phyloP scores from a whole-genome alignment of 2,888 invertebrate species.

The Morinoia aosen region DNA sequence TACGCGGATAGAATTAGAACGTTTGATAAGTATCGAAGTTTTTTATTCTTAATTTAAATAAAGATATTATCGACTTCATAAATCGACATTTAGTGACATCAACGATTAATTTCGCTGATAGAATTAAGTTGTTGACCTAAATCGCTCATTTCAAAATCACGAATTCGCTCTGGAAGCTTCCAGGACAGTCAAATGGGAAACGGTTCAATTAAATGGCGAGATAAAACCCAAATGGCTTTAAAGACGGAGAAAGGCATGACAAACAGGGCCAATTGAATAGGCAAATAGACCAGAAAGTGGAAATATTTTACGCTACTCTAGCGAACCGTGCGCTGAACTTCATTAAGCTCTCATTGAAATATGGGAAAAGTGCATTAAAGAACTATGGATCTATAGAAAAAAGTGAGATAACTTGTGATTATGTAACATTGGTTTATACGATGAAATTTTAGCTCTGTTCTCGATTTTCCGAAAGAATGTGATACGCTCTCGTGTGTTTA shows the following conservation, averaged over 20 bases:
- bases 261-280: not conserved
- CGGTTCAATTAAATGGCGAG: no score
- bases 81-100: no score
- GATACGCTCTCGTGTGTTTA: not conserved
- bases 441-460: not conserved
- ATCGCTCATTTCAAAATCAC: no score
- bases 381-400: not conserved
- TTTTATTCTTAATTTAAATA: no score
- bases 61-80: no score
- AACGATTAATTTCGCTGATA: no score
- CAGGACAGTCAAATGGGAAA: no score
- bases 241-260: not conserved
- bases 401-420: not conserved
- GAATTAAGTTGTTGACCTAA: no score
- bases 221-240: no score
- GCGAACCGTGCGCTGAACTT: not conserved
- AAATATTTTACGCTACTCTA: not conserved
- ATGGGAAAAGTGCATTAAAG: not conserved
- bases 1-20: no score
- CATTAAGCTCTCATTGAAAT: not conserved
- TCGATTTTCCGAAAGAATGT: not conserved
- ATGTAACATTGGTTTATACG: not conserved
- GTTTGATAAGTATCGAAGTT: no score
- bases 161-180: no score
- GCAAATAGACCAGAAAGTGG: not conserved